Percentiles rank a stretch among this genome's conserved stretches.
These are phyloP conservation scores for Eubasilissa splendida DNA, from an alignment of 2,888 invertebrate genomes.

Conservation along the genomic window DNA sequence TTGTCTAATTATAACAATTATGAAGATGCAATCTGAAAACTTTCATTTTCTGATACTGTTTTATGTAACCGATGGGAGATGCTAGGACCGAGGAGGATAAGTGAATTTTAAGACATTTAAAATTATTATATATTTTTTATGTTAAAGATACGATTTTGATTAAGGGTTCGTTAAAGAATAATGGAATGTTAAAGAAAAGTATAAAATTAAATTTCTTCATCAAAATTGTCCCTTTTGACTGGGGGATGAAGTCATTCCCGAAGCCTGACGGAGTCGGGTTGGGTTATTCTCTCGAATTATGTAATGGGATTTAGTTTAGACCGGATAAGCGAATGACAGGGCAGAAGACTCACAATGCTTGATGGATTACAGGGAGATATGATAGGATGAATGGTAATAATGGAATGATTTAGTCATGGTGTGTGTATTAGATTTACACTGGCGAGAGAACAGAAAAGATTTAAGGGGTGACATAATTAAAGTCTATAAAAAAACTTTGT, in stretches of 20 bases:
- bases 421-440: slow-evolving; percentile 8
- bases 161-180: too few relatives aligned
- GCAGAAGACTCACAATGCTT: slow-evolving; percentile 24
- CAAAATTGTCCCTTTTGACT: background rate
- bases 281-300: slow-evolving; percentile 7
- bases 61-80: too few relatives aligned
- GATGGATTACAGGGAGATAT: slow-evolving; percentile 36
- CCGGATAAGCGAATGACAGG: slow-evolving; percentile 37
- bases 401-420: slow-evolving; percentile 26
- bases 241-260: background rate
- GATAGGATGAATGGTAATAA: slow-evolving; percentile 26
- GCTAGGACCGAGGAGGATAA: too few relatives aligned
- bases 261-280: background rate
- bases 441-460: background rate
- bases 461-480: background rate
- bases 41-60: too few relatives aligned
- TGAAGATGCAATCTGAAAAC: too few relatives aligned
- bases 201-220: too few relatives aligned
- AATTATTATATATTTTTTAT: too few relatives aligned
- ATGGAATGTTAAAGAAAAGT: too few relatives aligned
- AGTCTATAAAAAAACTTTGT: too few relatives aligned
- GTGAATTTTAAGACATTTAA: too few relatives aligned
- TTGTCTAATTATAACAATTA: too few relatives aligned
- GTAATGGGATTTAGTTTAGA: slow-evolving; percentile 18
- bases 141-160: too few relatives aligned